Conservation (phyloP, 2,113 vertebrate species). For the Scomber scombrus region DNA sequence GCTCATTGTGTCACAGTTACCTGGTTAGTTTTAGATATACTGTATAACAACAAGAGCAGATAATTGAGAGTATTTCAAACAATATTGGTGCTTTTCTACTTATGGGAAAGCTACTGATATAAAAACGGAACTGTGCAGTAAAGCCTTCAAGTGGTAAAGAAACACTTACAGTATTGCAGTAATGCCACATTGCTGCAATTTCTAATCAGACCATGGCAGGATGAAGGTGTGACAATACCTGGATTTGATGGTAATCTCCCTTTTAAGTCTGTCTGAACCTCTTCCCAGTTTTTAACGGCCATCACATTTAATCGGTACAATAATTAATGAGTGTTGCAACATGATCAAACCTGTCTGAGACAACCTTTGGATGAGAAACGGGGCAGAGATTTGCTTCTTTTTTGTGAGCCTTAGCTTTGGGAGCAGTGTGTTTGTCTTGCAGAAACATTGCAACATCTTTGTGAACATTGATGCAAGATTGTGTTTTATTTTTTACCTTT, state of each 20-base stretch:
- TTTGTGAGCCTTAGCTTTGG: background rate
- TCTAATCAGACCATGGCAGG: background rate
- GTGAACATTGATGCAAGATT: background rate
- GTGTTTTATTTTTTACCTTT: background rate
- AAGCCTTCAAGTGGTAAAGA: background rate
- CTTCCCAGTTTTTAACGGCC: background rate
- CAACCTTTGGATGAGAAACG: background rate
- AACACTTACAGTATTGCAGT: no score
- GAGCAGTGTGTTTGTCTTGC: background rate
- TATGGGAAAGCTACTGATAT: no score
- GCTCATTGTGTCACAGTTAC: background rate
- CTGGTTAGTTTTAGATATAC: background rate
- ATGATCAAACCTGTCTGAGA: background rate
- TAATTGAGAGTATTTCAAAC: background rate
- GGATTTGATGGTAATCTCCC: background rate
- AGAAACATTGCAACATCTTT: background rate
- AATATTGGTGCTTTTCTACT: background rate
- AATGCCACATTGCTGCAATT: background rate
- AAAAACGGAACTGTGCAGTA: background rate
- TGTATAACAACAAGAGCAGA: background rate
- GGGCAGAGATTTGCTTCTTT: no score
- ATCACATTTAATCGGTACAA: background rate
- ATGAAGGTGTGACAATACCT: background rate
- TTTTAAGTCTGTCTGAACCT: background rate
- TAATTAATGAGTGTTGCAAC: constrained; percentile 20